These are phyloP conservation scores for Xyliphius kryptos DNA, from an alignment of 2,113 vertebrate genomes.

Conservation along the genomic window DNA sequence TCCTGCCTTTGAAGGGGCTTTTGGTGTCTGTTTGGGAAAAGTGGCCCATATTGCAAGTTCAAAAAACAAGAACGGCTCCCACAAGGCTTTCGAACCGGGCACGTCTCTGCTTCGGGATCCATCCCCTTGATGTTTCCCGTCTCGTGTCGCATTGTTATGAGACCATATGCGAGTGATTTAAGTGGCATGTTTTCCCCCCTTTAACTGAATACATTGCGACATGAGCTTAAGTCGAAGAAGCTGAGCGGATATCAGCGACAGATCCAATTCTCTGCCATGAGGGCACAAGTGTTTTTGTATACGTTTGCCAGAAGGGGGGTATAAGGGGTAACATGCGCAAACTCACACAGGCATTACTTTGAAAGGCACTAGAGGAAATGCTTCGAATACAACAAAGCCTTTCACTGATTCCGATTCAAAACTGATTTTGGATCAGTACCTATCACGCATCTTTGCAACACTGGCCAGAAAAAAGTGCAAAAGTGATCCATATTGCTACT, in stretches of 20 bases:
- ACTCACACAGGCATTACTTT: conserved; percentile 36
- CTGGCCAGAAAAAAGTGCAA: too few relatives aligned
- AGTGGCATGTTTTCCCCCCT: conserved; percentile 20
- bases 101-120: not conserved
- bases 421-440: not conserved
- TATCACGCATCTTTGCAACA: too few relatives aligned
- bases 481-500: too few relatives aligned
- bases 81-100: not conserved
- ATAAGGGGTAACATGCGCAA: conserved; percentile 10
- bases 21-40: not conserved
- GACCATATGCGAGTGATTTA: conserved; percentile 44
- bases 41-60: not conserved
- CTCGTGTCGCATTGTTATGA: not conserved
- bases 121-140: conserved; percentile 10
- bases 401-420: conserved; percentile 6
- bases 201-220: conserved; percentile 31
- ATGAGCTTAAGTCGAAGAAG: conserved; percentile 38
- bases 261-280: conserved; percentile 21
- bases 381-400: conserved; percentile 11
- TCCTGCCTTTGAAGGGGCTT: not conserved
- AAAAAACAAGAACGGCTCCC: conserved; percentile 6
- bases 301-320: not conserved
- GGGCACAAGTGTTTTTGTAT: conserved; percentile 10
- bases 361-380: conserved; percentile 37
- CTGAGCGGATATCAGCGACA: conserved; percentile 39